Evolutionary conservation across 1,140 invertebrate species (phyloP), one percentile per base, ranked within the genome.

Genomic region (Drosophila tsacasi): DNA sequence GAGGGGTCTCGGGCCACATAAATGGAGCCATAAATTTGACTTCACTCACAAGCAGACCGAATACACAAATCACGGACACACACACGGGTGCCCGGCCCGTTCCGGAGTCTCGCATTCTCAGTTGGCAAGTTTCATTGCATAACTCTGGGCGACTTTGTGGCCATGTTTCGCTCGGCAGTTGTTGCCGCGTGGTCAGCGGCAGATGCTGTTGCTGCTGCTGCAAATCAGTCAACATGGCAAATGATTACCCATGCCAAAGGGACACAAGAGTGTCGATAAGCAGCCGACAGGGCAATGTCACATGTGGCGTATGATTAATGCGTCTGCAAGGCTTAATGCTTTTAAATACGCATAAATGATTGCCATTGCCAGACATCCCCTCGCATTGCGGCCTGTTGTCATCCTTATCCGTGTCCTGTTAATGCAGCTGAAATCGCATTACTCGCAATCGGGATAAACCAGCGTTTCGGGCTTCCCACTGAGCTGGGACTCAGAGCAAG

Each of bases 281-380:
- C 81, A 73, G 74, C 19, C 61, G 68, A 52, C 19, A 30, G 17
- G 57, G 50, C 52, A 32, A 66, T 23, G 74, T 59, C 46, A 64
- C 76, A 83, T 55, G 73, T 59, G 73, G 57, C 78, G 74, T 74
- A 85, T 85, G 68, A 85, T 85, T 85, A 85, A 85, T 85, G 78
- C 72, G 78, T 62, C 68, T 65, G 57, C 64, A 74, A 27, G 25
- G 68, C 83, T 75, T 86, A 86, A 81, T 72, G 78, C 68, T 57
- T 66, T 81, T 85, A 74, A 80, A 65, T 84, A 62, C 66, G 73
- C 76, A 80, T 77, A 65, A 80, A 68, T 83, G 76, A 79, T 84
- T 72, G 52, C 64, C 59, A 65, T 74, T 63, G 61, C 60, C 40
- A 21, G 10, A 1, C 25, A 0, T 40, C 17, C 44, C 42, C 27